Base-by-base conservation (phyloP, 2,888 invertebrate species). In the Pandemis cinnamomeana region DNA sequence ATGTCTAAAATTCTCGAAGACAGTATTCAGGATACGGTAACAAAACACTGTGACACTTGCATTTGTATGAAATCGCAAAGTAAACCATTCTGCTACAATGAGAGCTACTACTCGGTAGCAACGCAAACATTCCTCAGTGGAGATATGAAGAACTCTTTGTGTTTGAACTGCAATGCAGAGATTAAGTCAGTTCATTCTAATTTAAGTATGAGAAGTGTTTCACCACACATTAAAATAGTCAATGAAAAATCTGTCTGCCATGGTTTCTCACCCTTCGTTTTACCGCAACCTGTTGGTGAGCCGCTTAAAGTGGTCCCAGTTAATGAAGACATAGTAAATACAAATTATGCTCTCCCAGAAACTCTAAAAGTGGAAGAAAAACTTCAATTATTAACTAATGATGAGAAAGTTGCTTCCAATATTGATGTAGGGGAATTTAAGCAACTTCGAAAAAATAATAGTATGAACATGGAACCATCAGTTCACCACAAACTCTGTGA, bases 1-100 rank as follows among this genome's bases (percentile, higher is more conserved):
- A 97, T 98, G 97, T 98, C 98, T 3, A 98, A 98, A 94, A 97
- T 98, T 77, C 94, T 98, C 46, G 97, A 98, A 89, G 98, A 98
- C 83, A 95, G 97, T 76, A 98, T 98, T 81, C 96, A 97, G 76
- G 98, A 98, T 78, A 96, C 96, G 71, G 95, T 96, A 69, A 95
- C 96, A 2, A 97, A 97, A 87, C 98, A 98, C 85, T 98, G 98
- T 89, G 96, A 97, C 82, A 97, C 97, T 2, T 98, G 98, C 83
- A 96, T 96, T 61, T 98, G 98, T 87, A 94, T 95, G 71, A 91
- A 96, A 89, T 82, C 91, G 7, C 93, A 94, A 78, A 91, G 85
- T 68, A 94, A 94, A 82, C 94, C 94, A 10, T 94, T 94, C 79
- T 93, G 93, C 77, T 94, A 94, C 78, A 92, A 95, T 87, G 88